Base-by-base conservation (phyloP, 2,797 vertebrate species). In the Phrynocephalus vlangalii region DNA sequence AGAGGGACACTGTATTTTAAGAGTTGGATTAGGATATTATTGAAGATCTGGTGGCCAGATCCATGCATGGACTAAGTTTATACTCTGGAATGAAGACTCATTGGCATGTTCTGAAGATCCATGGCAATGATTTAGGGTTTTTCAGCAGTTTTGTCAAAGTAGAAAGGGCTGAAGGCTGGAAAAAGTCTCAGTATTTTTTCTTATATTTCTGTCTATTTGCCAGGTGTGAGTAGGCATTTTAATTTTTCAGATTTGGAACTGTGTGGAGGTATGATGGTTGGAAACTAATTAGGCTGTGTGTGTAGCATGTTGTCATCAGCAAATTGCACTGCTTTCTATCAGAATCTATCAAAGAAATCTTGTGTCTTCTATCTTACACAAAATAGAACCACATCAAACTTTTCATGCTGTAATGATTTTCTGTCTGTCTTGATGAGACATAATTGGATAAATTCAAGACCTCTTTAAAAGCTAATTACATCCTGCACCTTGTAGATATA, bases 381-480 rank as follows among this genome's bases (percentile, higher is more conserved):
- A 86, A 91, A 87, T 38, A 89, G 63, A 92, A 86, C 20, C 82
- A 1, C 0, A 1, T 83, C 91, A 92, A 92, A 94, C 79, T 87
- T 80, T 87, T 77, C 89, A 52, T 92, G 92, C 22, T 3, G 0
- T 92, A 94, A 85, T 94, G 91, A 94, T 95, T 94, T 95, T 94
- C 90, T 95, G 87, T 92, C 92, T 86, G 68, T 93, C 81, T 94
- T 89, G 93, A 91, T 94, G 92, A 88, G 88, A 79, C 73, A 80
- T 94, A 94, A 93, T 90, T 91, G 92, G 86, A 93, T 93, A 92
- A 93, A 92, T 91, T 86, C 90, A 88, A 60, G 86, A 83, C 30
- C 22, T 92, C 90, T 94, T 93, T 94, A 91, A 93, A 91, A 78
- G 82, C 90, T 95, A 93, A 92, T 95, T 94, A 67, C 83, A 88